Base-by-base conservation (phyloP, 2,797 vertebrate genomes). In the Pangasius larnaudii region DNA sequence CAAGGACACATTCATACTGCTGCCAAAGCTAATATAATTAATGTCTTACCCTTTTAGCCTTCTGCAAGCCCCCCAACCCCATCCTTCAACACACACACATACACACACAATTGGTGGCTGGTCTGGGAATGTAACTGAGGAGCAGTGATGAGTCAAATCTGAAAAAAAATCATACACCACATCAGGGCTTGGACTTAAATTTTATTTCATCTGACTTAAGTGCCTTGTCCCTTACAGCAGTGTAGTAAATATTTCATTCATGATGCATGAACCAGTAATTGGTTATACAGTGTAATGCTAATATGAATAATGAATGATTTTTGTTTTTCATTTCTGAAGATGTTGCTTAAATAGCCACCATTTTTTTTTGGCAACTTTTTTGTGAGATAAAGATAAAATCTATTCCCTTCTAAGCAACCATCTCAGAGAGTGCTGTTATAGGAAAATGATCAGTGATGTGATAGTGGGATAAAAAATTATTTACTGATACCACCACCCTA, bases 11-110 rank as follows among this genome's bases (percentile, higher is more conserved):
- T 93, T 95, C 92, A 90, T 82, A 63, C 92, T 88, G 91, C 92
- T 91, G 94, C 91, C 69, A 80, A 63, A 89, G 91, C 89, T 88
- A 92, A 91, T 42, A 27, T 85, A 88, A 93, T 94, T 92, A 92
- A 93, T 94, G 87, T 74, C 87, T 87, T 19, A 91, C 86, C 91
- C 89, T 86, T 74, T 81, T 77, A 49, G 79, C 87, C 90, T 84
- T 56, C 63, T 33, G 87, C 51, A 79, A 80, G 61, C 58, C n/a
- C 27, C 53, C 65, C 36, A 46, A 39, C 33, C 67, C 19, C 39
- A 24, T 9, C 46, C 8, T 46, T 46, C 8, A 46, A 46, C 71
- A 42, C 19, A 74, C 71, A 67, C 85, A 56, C 79, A 75, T 9
- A 65, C 78, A 78, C 36, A 82, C 10, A 16, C 4, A 78, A 79